A percentile compares a stretch with the other conserved stretches of the same genome.
Conservation (phyloP, 2,888 invertebrate species). For the Harpalus rufipes region DNA sequence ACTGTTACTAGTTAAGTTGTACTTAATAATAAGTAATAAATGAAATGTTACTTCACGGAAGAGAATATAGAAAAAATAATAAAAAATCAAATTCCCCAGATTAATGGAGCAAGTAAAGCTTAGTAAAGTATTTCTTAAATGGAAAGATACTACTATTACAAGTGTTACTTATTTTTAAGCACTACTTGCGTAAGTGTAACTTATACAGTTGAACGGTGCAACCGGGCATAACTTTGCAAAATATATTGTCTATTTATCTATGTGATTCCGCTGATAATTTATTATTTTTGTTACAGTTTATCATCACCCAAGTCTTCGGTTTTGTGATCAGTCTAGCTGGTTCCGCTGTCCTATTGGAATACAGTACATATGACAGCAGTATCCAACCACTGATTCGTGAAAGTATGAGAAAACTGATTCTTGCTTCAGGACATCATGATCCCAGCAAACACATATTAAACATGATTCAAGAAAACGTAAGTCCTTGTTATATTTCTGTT, state of each 20-base stretch:
- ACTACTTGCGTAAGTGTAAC: too few relatives aligned
- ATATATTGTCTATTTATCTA: background rate
- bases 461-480: constrained; percentile 91
- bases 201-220: too few relatives aligned
- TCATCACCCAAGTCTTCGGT: constrained; percentile 85
- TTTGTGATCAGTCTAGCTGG: constrained; percentile 87
- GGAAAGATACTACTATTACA: too few relatives aligned
- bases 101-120: too few relatives aligned
- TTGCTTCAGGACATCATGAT: constrained; percentile 87
- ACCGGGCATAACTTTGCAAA: too few relatives aligned
- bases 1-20: too few relatives aligned
- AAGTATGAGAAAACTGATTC: constrained; percentile 86
- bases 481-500: constrained; percentile 71
- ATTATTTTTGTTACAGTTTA: constrained; percentile 79
- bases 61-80: too few relatives aligned
- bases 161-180: too few relatives aligned
- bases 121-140: too few relatives aligned
- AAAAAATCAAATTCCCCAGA: too few relatives aligned
- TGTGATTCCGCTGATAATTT: background rate
- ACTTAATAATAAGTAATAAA: too few relatives aligned
- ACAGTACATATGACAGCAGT: constrained; percentile 89
- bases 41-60: too few relatives aligned
- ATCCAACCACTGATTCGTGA: constrained; percentile 88
- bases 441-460: constrained; percentile 84
- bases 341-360: constrained; percentile 87